Percentiles rank a stretch among this genome's conserved stretches.
Evolutionary conservation across 2,797 vertebrate genomes (phyloP).

Genomic region (Morelia viridis): DNA sequence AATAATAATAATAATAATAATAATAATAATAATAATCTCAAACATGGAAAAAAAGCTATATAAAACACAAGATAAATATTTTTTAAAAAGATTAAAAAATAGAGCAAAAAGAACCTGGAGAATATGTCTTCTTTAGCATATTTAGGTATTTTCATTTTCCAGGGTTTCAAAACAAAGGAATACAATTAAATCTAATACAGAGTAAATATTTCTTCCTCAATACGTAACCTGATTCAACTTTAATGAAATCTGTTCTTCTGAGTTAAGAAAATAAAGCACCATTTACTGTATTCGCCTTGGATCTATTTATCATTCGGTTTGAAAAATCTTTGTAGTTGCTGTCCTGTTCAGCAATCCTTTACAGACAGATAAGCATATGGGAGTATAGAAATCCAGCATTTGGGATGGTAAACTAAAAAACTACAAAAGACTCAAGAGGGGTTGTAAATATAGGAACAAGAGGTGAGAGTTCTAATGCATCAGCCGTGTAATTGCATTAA

Average conservation of each 20-base stretch:
- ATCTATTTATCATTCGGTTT: constrained; percentile 49
- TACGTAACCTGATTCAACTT: constrained; percentile 37
- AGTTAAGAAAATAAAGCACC: constrained; percentile 60
- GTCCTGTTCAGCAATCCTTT: constrained; percentile 40
- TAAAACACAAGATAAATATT: background rate
- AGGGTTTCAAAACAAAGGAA: constrained; percentile 41
- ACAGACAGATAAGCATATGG: constrained; percentile 30
- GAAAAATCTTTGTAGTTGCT: constrained; percentile 25
- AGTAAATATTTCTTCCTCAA: constrained; percentile 38
- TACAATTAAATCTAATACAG: background rate
- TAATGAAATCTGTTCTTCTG: constrained; percentile 36
- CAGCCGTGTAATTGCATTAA: constrained; percentile 53
- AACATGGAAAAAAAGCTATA: background rate
- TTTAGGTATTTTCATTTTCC: constrained; percentile 39
- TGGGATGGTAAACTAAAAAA: constrained; percentile 25
- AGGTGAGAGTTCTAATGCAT: constrained; percentile 49
- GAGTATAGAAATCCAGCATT: constrained; percentile 41
- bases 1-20: no score
- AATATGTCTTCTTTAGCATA: background rate
- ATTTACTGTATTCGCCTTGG: constrained; percentile 52
- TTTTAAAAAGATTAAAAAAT: background rate
- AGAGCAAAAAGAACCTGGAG: background rate
- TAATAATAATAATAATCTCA: no score
- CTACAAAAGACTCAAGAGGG: constrained; percentile 54
- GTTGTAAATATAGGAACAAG: constrained; percentile 39